Base-by-base conservation (phyloP, 2,113 vertebrate species). In the Procapra przewalskii region DNA sequence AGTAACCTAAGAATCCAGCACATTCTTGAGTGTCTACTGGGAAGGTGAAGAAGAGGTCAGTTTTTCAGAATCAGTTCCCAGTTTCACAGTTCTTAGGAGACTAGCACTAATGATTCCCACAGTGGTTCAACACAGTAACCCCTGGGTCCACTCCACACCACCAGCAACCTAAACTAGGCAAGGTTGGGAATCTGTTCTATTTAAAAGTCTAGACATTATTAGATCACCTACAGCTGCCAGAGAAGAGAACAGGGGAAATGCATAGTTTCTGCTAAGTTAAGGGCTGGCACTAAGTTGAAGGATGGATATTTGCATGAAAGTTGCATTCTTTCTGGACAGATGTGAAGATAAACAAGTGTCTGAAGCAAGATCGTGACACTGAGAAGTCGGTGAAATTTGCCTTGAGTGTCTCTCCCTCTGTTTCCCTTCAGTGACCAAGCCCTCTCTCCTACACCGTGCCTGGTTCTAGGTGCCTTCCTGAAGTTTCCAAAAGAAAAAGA, bases 321-420 rank as follows among this genome's bases (percentile, higher is more conserved):
- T 43, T 82, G 19, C 87, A 4, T 59, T 71, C 31, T 71, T 57
- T 54, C 94, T 81, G 23, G 27, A 81, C 43, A 94, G 13, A 95
- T 64, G 5, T 62, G n/a, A 88, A 92, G 95, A 97, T 67, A 98
- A 92, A 77, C 36, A 90, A 40, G 40, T 87, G 91, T 14, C 91
- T 95, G 8, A 97, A 96, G 96, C 80, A 96, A 93, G 96, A 83
- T 36, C 84, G 7, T 91, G 81, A 96, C 96, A 92, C 52, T 81
- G 62, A 96, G 62, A 90, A 31, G 11, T 91, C 62, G 25, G 57
- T 83, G 87, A 89, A 96, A 93, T 83, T 87, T 90, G 83, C 84
- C 92, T 90, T 94, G 43, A 62, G 31, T 91, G 7, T 83, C 79
- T 60, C 29, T 55, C 29, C 10, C 19, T 54, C 31, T 48, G 0